Evolutionary conservation across 2,113 vertebrate species (phyloP), one percentile per base, ranked within the genome.

Genomic region (Pelodiscus sinensis): DNA sequence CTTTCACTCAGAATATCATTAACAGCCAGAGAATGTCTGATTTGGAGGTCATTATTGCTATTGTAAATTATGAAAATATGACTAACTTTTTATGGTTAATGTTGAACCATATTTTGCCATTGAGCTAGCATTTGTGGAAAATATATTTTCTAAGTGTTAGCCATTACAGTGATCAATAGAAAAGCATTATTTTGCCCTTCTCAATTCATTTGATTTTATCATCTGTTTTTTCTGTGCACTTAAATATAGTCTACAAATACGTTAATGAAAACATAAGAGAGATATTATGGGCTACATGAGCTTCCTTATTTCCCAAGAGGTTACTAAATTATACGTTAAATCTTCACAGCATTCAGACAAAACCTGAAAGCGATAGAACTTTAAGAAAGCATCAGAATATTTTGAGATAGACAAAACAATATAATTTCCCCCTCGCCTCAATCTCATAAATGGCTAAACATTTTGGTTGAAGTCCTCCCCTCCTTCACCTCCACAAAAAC

Each of bases 21-120:
- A 84, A 56, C 86, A 92, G 52, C 31, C 4, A 90, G 73, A 82
- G 89, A 96, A 96, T 93, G 9, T 85, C 90, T 93, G 85, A 94
- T 82, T 92, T 96, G 77, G 60, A 68, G 93, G 90, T 94, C 84
- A 95, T 95, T 95, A 88, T 94, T 96, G 92, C 95, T 95, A 77
- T 96, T 97, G 93, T 92, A 83, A 94, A 89, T 86, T 91, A 87
- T 94, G 51, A 94, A 96, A 95, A 95, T 94, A 90, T 0, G 2
- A 62, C 88, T 93, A 89, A 58, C 80, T 96, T 94, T 86, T 78
- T 91, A 91, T 75, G 65, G 31, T 95, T 92, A 87, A 92, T 93
- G 81, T 68, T 96, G 91, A 95, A 90, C 88, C 57, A 57, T 35
- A 25, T 84, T 96, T 95, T 94, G 29, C 93, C 93, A 95, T 95